phyloP scores from a whole-genome alignment of 2,888 invertebrate species.

The Gisinianus flammeolus region DNA sequence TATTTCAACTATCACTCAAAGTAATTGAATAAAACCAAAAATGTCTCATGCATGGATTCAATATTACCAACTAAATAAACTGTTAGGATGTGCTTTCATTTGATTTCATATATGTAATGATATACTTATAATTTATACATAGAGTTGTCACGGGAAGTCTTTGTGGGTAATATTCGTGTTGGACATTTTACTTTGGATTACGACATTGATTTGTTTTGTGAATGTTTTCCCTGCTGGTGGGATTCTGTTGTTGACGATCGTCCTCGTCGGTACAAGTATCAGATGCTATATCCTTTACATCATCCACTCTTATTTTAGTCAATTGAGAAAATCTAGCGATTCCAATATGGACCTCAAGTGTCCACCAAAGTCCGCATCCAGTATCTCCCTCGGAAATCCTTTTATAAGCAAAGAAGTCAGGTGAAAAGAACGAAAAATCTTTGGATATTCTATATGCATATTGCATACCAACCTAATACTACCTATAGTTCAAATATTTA shows the following conservation, averaged over 20 bases:
- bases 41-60: background rate
- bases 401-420: too few relatives aligned
- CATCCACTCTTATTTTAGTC: conserved; percentile 20
- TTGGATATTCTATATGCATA: too few relatives aligned
- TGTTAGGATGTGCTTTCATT: too few relatives aligned
- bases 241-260: conserved; percentile 18
- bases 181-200: conserved; percentile 28
- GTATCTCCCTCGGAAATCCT: background rate
- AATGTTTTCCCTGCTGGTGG: conserved; percentile 30
- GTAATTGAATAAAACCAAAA: conserved; percentile 16
- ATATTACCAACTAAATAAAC: too few relatives aligned
- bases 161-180: conserved; percentile 25
- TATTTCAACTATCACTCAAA: conserved; percentile 23
- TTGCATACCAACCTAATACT: too few relatives aligned
- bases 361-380: background rate
- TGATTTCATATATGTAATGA: too few relatives aligned
- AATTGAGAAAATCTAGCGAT: conserved; percentile 22
- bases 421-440: too few relatives aligned
- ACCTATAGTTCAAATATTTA: too few relatives aligned
- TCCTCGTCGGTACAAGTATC: conserved; percentile 29
- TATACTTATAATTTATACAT: background rate
- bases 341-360: conserved; percentile 3
- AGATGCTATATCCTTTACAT: conserved; percentile 36
- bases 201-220: conserved; percentile 24
- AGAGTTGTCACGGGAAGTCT: conserved; percentile 1